Evolutionary conservation across 2,797 vertebrate species (phyloP), one percentile per base, ranked within the genome.

Genomic region (Tragelaphus eurycerus): DNA sequence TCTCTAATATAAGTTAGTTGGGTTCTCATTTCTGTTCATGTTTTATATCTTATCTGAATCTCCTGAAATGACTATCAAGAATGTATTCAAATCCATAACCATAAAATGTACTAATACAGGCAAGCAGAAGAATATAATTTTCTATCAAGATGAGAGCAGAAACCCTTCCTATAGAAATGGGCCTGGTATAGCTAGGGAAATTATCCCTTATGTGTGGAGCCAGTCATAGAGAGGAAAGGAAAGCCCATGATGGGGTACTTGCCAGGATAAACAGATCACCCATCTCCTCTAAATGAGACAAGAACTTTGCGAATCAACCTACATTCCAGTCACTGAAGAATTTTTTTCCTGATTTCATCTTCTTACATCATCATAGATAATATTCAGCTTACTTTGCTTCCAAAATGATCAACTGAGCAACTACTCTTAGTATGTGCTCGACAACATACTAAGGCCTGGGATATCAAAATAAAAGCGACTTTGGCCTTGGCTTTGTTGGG

Each of bases 1-100:
- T 78, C 86, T 93, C 71, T 94, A 96, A 87, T 85, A 90, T 50
- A 97, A 95, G 95, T 89, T 78, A 97, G 34, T 64, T 86, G 34
- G 62, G 19, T 95, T 86, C 71, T 96, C 91, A 90, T 93, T 97
- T 96, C 55, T 96, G 43, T 95, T 96, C 57, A 81, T 96, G 93
- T 89, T 97, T 79, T 27, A 19, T 38, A 76, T 88, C 50, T 46
- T 84, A 96, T 82, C 48, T 10, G n/a, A 87, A 81, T 86, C 16
- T 96, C 88, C 60, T 95, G 78, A 29, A 97, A 93, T 92, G 43
- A 76, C 7, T 83, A 95, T 90, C 59, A 92, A 95, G 90, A 97
- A 96, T 78, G 17, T 38, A 57, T 55, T 55, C 54, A 92, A 93
- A 96, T 79, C 19, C 62, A 71, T 88, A 71, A 54, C 76, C 78